Evolutionary conservation across 2,888 invertebrate species (phyloP).

Genomic region (Brenthis daphne): DNA sequence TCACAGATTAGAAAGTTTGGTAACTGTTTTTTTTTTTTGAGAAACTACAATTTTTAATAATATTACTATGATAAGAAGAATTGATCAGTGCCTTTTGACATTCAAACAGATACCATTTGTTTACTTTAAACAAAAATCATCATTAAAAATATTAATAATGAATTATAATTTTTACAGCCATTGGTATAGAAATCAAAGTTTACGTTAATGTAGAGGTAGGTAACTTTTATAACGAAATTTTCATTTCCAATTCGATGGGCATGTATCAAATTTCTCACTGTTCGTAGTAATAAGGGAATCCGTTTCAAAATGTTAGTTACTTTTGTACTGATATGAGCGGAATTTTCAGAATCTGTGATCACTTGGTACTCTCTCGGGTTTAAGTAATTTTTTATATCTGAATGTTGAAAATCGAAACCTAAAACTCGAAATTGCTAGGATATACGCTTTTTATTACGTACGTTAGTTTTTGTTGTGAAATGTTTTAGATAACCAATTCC

Average conservation of each 20-base stretch:
- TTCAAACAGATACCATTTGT: background rate
- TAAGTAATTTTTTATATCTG: conserved; percentile 74
- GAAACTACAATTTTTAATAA: background rate
- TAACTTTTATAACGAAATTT: no score
- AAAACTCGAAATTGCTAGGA: conserved; percentile 59
- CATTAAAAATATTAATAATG: no score
- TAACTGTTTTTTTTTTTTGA: no score
- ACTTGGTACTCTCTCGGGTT: conserved; percentile 80
- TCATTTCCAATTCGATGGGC: conserved; percentile 49
- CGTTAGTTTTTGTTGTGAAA: conserved; percentile 54
- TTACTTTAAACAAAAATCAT: background rate
- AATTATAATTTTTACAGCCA: no score
- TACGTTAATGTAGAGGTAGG: no score
- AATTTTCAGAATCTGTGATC: conserved; percentile 79
- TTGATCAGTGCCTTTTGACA: conserved; percentile 13
- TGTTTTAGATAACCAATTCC: conserved; percentile 43
- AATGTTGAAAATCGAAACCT: conserved; percentile 58
- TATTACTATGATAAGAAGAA: conserved; percentile 8
- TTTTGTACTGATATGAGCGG: conserved; percentile 73
- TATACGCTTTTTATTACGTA: conserved; percentile 53
- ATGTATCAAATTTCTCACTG: conserved; percentile 67
- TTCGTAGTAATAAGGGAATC: conserved; percentile 67
- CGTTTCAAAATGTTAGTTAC: conserved; percentile 71
- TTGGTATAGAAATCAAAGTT: no score
- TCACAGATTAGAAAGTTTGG: no score